Conservation (phyloP, 2,113 vertebrate species). For the Eubucco bourcierii region DNA sequence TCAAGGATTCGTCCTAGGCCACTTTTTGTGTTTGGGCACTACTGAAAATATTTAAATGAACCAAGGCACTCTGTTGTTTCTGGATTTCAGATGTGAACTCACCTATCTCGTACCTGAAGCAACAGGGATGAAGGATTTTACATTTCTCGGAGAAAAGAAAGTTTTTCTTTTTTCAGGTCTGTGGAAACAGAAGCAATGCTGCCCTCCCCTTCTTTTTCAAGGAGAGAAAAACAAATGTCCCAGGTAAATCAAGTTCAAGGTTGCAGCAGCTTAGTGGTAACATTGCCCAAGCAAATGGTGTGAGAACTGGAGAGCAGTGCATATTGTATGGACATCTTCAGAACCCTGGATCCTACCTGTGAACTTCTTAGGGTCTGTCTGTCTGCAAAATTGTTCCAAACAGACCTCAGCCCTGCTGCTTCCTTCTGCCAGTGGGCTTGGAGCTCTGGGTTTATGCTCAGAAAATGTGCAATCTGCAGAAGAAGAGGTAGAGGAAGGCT, state of each 20-base stretch:
- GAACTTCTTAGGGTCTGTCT: slow-evolving; percentile 74
- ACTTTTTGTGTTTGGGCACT: not conserved
- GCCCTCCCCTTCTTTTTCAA: not conserved
- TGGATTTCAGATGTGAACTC: not conserved
- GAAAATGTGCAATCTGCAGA: slow-evolving; percentile 72
- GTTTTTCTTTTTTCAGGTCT: not conserved
- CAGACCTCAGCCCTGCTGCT: slow-evolving; percentile 72
- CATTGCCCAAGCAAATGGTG: not conserved
- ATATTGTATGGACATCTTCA: accelerated
- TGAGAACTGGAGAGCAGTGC: not conserved
- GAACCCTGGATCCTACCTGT: not conserved
- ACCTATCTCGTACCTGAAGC: not conserved
- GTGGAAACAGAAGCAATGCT: not conserved
- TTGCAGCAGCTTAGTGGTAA: not conserved
- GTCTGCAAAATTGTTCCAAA: slow-evolving; percentile 80
- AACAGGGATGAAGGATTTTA: not conserved
- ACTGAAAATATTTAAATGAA: not conserved
- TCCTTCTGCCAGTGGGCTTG: slow-evolving; percentile 74
- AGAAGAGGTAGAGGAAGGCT: slow-evolving; percentile 74
- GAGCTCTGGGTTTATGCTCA: slow-evolving; percentile 78
- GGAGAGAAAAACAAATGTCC: not conserved
- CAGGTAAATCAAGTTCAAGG: not conserved
- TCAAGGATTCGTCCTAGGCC: not conserved
- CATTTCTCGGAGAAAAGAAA: not conserved
- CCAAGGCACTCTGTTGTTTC: not conserved